Conservation (phyloP, 1,140 invertebrate genomes). For the Cherax destructor region DNA sequence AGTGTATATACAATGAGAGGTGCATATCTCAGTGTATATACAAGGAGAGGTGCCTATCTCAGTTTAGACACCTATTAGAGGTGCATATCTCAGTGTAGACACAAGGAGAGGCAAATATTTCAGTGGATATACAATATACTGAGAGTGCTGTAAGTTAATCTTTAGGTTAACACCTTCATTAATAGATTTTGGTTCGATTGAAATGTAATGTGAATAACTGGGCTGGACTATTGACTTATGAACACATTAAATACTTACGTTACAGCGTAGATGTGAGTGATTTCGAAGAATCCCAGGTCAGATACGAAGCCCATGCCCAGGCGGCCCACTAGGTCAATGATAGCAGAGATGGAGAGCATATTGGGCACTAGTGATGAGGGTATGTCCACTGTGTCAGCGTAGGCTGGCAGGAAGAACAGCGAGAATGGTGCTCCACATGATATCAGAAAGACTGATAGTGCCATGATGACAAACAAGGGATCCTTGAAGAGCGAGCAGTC, state of each 20-base stretch:
- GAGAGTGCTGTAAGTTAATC: too few species aligned
- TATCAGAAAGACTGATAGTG: constrained; percentile 84
- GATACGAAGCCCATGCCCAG: constrained; percentile 83
- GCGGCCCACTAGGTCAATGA: constrained; percentile 82
- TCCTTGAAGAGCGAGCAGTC: constrained; percentile 82
- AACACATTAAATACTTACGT: constrained; percentile 9
- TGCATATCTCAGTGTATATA: too few species aligned
- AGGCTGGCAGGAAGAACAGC: constrained; percentile 84
- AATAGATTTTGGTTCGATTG: too few species aligned
- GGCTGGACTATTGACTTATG: too few species aligned
- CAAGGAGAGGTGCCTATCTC: too few species aligned
- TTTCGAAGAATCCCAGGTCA: constrained; percentile 81
- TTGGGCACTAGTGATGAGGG: constrained; percentile 83
- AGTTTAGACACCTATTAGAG: too few species aligned
- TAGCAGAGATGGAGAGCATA: constrained; percentile 84
- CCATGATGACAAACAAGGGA: constrained; percentile 81
- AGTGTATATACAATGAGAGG: too few species aligned
- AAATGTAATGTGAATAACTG: too few species aligned
- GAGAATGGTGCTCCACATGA: constrained; percentile 86
- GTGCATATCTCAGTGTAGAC: too few species aligned
- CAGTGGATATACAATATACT: too few species aligned
- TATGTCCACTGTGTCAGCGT: constrained; percentile 81
- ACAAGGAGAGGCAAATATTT: too few species aligned
- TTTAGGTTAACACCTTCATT: too few species aligned
- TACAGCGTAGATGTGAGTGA: constrained; percentile 28